A percentile compares a stretch with the other conserved stretches of the same genome.
Evolutionary conservation across 2,113 vertebrate species (phyloP).

Genomic region (Elgaria multicarinata): DNA sequence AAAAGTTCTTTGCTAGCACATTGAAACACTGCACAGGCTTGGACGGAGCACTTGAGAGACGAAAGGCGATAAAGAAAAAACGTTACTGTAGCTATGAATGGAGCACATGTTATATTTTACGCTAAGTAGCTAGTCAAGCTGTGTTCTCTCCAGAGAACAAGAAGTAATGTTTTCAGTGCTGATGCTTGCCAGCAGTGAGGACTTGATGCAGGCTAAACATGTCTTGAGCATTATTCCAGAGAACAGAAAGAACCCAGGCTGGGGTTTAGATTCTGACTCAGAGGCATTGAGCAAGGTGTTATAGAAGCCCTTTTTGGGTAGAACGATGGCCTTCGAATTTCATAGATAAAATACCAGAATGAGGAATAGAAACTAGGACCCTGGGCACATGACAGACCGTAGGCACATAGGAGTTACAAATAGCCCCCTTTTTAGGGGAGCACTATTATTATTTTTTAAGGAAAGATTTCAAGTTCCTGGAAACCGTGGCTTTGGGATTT

Average conservation of each 20-base stretch:
- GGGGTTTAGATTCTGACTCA: not conserved
- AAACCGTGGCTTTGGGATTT: not conserved
- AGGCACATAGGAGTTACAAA: not conserved
- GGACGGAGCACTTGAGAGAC: not conserved
- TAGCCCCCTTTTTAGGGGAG: not conserved
- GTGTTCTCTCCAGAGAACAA: too few relatives aligned
- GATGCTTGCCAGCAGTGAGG: not conserved
- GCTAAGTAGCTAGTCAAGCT: not conserved
- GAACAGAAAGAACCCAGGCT: too few relatives aligned
- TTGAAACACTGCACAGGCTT: not conserved
- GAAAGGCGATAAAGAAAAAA: not conserved
- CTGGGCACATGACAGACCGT: not conserved
- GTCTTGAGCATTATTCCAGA: not conserved
- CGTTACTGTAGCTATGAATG: not conserved
- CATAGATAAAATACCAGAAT: not conserved
- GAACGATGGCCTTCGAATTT: not conserved
- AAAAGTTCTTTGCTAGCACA: not conserved
- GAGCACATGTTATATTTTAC: not conserved
- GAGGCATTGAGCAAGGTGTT: not conserved
- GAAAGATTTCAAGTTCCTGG: not conserved
- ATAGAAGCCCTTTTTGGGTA: not conserved
- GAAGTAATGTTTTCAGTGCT: not conserved
- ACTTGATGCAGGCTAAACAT: not conserved
- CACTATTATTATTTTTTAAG: too few relatives aligned
- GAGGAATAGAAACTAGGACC: not conserved